Conservation (phyloP, 2,113 vertebrate genomes). For the Narcine bancroftii region DNA sequence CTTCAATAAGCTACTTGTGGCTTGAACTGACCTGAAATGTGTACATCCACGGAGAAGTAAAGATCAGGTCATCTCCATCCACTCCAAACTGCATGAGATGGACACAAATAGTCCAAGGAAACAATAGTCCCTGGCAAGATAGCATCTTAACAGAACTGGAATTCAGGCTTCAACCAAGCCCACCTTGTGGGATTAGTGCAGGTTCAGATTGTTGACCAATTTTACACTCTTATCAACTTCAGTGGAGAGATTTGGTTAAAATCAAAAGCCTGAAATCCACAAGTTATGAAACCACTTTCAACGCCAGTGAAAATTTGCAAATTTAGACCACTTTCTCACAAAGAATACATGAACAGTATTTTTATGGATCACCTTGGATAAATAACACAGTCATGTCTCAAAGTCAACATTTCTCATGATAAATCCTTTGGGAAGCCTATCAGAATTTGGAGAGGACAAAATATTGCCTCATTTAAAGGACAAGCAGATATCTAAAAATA, state of each 20-base stretch:
- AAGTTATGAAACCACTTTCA: not conserved
- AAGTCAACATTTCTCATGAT: not conserved
- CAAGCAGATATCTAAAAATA: too few relatives aligned
- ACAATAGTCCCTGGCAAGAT: not conserved
- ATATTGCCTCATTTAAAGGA: too few relatives aligned
- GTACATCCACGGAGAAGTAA: too few relatives aligned
- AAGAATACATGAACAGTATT: not conserved
- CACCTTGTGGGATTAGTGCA: not conserved
- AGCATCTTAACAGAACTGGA: not conserved
- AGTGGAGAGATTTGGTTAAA: too few relatives aligned
- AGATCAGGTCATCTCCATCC: too few relatives aligned
- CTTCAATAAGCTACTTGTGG: too few relatives aligned
- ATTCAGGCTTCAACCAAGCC: not conserved
- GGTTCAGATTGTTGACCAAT: not conserved
- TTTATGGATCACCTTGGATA: not conserved
- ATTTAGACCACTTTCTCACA: not conserved
- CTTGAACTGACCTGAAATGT: too few relatives aligned
- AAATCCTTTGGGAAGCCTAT: not conserved
- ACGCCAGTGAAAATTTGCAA: not conserved
- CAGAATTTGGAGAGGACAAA: not conserved
- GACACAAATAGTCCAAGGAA: not conserved
- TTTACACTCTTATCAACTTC: not conserved
- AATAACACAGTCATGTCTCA: not conserved
- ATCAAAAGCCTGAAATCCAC: not conserved
- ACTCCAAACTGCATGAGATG: not conserved